Conservation (phyloP, 2,797 vertebrate genomes). For the Enteromius anoplus region DNA sequence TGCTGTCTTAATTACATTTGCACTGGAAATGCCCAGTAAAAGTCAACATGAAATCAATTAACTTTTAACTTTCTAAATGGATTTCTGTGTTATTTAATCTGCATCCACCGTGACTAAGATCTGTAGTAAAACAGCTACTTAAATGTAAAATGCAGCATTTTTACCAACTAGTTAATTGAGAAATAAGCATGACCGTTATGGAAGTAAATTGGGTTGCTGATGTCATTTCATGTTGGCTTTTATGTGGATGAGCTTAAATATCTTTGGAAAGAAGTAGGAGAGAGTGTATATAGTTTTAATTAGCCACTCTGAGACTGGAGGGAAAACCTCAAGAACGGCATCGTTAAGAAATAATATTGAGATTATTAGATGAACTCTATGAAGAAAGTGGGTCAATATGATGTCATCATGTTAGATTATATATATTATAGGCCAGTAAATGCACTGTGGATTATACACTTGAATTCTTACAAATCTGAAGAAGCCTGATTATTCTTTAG, state of each 20-base stretch:
- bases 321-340: neutral
- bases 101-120: neutral
- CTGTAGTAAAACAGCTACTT: neutral
- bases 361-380: neutral
- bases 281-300: constrained; percentile 4
- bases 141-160: neutral
- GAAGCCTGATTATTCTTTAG: constrained; percentile 32
- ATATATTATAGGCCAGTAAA: constrained; percentile 31
- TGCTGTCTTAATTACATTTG: constrained; percentile 41
- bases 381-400: neutral
- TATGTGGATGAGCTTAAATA: neutral
- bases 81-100: constrained; percentile 9
- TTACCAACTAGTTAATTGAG: neutral
- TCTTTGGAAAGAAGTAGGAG: neutral
- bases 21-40: constrained; percentile 35
- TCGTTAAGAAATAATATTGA: neutral
- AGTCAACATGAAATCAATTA: constrained; percentile 22
- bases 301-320: neutral
- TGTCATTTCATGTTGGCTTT: constrained; percentile 12
- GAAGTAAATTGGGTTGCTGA: neutral
- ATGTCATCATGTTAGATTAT: constrained; percentile 6
- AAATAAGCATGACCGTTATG: neutral
- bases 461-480: constrained; percentile 24
- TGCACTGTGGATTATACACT: constrained; percentile 45
- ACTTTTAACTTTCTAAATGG: neutral